Evolutionary conservation across 1,140 invertebrate species (phyloP), one percentile per base, ranked within the genome.

Genomic region (Drosophila triauraria): DNA sequence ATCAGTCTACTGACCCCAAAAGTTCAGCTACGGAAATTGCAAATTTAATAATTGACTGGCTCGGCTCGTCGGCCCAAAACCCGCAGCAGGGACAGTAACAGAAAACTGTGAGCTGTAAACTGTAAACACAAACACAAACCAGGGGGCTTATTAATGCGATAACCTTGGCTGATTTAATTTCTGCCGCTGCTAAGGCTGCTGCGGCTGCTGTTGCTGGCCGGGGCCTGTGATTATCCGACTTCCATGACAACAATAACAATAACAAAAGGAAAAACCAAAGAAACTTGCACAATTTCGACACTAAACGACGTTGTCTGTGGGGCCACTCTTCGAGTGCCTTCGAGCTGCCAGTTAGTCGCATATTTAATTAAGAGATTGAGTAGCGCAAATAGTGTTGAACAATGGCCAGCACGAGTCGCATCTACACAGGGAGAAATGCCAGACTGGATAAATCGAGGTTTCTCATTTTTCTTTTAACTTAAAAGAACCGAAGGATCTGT

Each of bases 311-410:
- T 83, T 80, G 75, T 83, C 84, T 79, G 35, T 25, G 53, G 65
- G 59, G 70, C 57, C 62, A 65, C 40, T 65, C 62, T 65, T 62
- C 62, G 15, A 44, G 57, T 75, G 57, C 67, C 65, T 65, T 42
- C 57, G 58, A 64, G 59, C 67, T 67, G 68, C 69, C 83, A 82
- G 84, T 87, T 75, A 75, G 70, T 80, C 76, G 83, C 78, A 90
- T 91, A 92, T 92, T 92, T 92, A 92, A 92, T 92, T 92, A 92
- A 92, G 91, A 86, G 90, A 92, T 92, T 92, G 85, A 87, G 70
- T 63, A 59, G 65, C 64, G 53, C 64, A 83, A 88, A 90, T 77
- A 87, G 82, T 91, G 84, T 91, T 83, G 85, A 87, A 84, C 85
- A 84, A 87, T 91, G 78, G 75, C 50, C 65, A 80, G 83, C 83